phyloP scores from a whole-genome alignment of 2,113 vertebrate genomes.

The Eretmochelys imbricata region DNA sequence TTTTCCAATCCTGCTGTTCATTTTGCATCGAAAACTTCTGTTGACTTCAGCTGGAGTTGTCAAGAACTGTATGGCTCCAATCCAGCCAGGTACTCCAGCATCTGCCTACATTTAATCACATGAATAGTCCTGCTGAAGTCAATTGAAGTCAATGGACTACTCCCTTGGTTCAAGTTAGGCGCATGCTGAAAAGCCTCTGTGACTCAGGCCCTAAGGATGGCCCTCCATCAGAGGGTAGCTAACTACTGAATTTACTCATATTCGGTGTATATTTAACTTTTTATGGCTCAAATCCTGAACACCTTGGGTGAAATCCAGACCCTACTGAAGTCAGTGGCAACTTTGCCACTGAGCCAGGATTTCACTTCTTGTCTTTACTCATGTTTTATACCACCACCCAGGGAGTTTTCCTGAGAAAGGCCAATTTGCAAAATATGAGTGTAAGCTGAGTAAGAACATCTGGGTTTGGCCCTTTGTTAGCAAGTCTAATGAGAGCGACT shows the following conservation, averaged over 20 bases:
- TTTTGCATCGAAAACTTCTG: conserved; percentile 26
- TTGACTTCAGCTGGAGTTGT: not conserved
- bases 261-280: not conserved
- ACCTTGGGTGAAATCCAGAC: conserved; percentile 12
- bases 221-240: not conserved
- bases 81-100: conserved; percentile 29
- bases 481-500: not conserved
- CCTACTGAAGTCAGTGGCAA: not conserved
- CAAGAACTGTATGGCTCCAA: not conserved
- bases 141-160: not conserved
- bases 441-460: not conserved
- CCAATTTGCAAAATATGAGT: not conserved
- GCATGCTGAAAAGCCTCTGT: not conserved
- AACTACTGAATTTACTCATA: not conserved
- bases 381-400: not conserved
- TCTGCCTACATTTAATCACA: conserved; percentile 65
- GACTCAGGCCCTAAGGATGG: not conserved
- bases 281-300: not conserved
- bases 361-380: not conserved
- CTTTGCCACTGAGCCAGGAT: not conserved
- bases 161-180: not conserved
- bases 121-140: conserved; percentile 22
- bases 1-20: not conserved
- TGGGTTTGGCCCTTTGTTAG: not conserved
- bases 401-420: not conserved